Conservation (phyloP, 35 echinoderm and acorn worm genomes). For the Ophioderma brevispina region DNA sequence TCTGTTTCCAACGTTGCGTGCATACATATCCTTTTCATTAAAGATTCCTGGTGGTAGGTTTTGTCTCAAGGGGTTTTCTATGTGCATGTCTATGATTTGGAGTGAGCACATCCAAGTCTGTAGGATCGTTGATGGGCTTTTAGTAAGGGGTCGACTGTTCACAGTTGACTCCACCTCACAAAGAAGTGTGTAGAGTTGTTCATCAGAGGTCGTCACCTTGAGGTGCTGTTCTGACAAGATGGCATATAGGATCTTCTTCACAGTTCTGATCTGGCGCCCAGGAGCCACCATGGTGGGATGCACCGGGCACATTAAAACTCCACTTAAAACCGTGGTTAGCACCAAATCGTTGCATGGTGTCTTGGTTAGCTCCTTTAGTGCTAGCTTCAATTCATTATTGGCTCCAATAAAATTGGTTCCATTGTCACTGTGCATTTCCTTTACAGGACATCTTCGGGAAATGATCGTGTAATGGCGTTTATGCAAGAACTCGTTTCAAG, state of each 20-base stretch:
- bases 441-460: slow-evolving; percentile 5
- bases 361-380: slow-evolving; percentile 23
- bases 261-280: too few species aligned
- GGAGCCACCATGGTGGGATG: too few species aligned
- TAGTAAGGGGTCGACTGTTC: too few species aligned
- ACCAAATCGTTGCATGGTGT: slow-evolving; percentile 24
- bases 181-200: slow-evolving; percentile 34
- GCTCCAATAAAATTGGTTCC: slow-evolving; percentile 56
- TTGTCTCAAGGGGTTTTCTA: background rate
- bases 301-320: slow-evolving; percentile 38
- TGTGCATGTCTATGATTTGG: background rate
- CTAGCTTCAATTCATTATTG: slow-evolving; percentile 25
- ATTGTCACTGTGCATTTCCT: slow-evolving; percentile 39
- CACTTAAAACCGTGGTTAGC: slow-evolving; percentile 42
- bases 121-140: background rate
- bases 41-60: background rate
- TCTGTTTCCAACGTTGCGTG: background rate
- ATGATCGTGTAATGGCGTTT: slow-evolving; percentile 37
- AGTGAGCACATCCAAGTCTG: background rate
- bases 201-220: slow-evolving; percentile 20
- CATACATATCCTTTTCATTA: background rate
- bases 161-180: background rate
- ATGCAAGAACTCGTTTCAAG: slow-evolving; percentile 18
- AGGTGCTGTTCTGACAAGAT: too few species aligned
- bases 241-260: too few species aligned